Percentiles rank a stretch among this genome's conserved stretches.
Evolutionary conservation across 2,797 vertebrate genomes (phyloP).

Genomic region (Ctenopoma kingsleyae): DNA sequence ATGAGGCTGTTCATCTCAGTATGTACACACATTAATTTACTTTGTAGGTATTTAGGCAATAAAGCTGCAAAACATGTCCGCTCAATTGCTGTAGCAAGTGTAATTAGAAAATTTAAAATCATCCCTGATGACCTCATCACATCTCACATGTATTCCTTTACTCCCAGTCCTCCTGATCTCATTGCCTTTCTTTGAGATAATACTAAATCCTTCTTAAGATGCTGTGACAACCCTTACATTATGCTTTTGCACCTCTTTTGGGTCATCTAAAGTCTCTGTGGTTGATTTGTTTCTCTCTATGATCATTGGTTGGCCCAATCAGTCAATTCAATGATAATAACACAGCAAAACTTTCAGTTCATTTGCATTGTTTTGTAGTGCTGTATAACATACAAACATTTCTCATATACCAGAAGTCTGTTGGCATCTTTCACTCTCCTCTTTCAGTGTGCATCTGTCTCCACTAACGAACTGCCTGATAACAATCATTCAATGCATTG

Average conservation of each 20-base stretch:
- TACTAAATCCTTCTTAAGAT: slow-evolving; percentile 43
- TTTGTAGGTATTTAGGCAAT: neutral
- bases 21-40: neutral
- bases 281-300: too few species aligned
- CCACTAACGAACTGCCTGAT: slow-evolving; percentile 21
- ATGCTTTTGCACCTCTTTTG: neutral
- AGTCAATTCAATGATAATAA: neutral
- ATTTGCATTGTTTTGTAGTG: neutral
- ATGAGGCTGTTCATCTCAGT: neutral
- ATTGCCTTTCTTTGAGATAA: slow-evolving; percentile 6
- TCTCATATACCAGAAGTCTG: slow-evolving; percentile 20
- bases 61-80: neutral
- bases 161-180: neutral
- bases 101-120: too few species aligned
- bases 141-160: neutral
- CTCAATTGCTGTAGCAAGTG: neutral
- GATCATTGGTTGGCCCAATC: neutral
- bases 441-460: slow-evolving; percentile 21
- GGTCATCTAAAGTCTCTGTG: neutral
- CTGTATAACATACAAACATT: neutral
- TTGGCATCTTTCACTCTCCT: slow-evolving; percentile 16
- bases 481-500: slow-evolving; percentile 34
- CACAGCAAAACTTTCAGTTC: slow-evolving; percentile 10
- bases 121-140: neutral
- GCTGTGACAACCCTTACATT: slow-evolving; percentile 9